These are phyloP conservation scores for Cephalopholis sonnerati DNA, from an alignment of 2,113 vertebrate genomes.

Conservation along the genomic window DNA sequence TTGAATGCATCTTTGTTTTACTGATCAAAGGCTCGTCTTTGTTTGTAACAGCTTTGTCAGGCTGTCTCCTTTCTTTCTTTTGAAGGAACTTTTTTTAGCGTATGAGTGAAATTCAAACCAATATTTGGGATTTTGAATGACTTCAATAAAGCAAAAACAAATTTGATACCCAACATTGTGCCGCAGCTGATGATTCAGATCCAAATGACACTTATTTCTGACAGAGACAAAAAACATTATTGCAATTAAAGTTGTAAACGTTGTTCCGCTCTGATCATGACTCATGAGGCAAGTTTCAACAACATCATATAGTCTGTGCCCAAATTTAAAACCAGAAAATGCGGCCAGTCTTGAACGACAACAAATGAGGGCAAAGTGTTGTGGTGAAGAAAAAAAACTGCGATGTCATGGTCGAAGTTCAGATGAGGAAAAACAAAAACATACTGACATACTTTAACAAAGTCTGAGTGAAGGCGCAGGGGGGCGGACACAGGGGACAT, in stretches of 20 bases:
- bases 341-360: not conserved
- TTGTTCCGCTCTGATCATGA: not conserved
- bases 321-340: not conserved
- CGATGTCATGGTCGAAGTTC: too few species aligned
- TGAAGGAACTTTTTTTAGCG: constrained; percentile 6
- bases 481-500: too few species aligned
- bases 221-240: not conserved
- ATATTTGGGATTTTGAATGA: not conserved
- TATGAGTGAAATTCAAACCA: constrained; percentile 29
- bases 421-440: too few species aligned
- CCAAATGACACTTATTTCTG: not conserved
- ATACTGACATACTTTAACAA: too few species aligned
- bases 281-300: constrained; percentile 1
- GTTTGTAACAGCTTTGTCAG: constrained; percentile 17
- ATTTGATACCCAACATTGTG: not conserved
- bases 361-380: not conserved
- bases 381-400: too few species aligned
- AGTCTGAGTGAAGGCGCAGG: too few species aligned
- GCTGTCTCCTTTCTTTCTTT: constrained; percentile 20
- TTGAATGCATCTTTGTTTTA: constrained; percentile 30
- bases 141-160: constrained; percentile 57
- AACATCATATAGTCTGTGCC: not conserved
- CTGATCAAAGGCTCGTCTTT: constrained; percentile 38
- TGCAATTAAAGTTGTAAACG: not conserved
- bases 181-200: constrained; percentile 14